Evolutionary conservation across 2,113 vertebrate species (phyloP).

Genomic region (Collichthys lucidus): DNA sequence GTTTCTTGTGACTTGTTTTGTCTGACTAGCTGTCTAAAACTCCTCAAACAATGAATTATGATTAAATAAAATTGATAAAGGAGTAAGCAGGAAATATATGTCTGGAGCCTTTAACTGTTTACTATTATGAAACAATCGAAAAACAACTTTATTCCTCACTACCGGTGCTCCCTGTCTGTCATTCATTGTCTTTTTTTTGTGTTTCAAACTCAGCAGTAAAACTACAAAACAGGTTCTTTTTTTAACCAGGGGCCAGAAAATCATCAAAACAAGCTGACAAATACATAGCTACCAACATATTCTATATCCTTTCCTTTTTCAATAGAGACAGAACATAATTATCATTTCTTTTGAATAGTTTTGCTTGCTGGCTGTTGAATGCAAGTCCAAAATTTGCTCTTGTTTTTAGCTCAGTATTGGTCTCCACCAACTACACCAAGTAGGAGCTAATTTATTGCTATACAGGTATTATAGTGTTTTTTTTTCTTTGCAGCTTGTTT

Average conservation of each 20-base stretch:
- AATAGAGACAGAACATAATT: not conserved
- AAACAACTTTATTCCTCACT: no score
- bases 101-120: no score
- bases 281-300: not conserved
- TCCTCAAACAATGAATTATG: no score
- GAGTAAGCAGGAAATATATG: no score
- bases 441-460: not conserved
- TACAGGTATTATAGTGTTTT: not conserved
- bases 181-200: no score
- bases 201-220: not conserved
- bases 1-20: no score
- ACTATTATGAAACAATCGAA: no score
- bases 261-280: not conserved
- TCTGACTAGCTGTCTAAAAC: no score
- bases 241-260: not conserved
- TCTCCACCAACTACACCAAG: not conserved
- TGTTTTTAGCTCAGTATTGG: not conserved
- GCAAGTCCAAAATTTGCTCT: not conserved
- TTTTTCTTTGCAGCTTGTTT: not conserved
- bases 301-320: no score
- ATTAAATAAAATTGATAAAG: no score
- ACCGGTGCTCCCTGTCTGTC: no score
- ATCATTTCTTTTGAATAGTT: not conserved
- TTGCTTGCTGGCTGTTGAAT: not conserved
- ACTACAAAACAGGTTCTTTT: not conserved